Conservation (phyloP, 1,140 invertebrate species). For the Drosophila takahashii region DNA sequence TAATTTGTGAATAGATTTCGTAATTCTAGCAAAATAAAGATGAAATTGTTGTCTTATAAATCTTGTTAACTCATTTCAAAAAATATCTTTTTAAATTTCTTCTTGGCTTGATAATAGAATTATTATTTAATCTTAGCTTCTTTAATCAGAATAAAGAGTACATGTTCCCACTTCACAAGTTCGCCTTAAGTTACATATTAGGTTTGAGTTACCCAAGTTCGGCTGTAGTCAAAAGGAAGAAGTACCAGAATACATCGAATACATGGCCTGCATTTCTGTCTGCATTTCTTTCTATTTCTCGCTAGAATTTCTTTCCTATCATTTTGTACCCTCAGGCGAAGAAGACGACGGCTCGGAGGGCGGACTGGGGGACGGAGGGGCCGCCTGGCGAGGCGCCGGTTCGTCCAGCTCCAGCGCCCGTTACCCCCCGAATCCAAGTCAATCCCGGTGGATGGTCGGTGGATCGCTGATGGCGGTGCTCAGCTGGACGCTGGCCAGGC, state of each 20-base stretch:
- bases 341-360: slow-evolving; percentile 66
- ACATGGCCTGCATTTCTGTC: slow-evolving; percentile 64
- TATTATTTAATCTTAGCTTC: too few relatives aligned
- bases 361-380: slow-evolving; percentile 68
- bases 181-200: background rate
- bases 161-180: background rate
- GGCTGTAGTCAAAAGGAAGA: slow-evolving; percentile 16
- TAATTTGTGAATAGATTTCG: too few relatives aligned
- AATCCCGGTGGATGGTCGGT: slow-evolving; percentile 42
- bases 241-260: slow-evolving; percentile 57
- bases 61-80: too few relatives aligned
- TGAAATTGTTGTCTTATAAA: too few relatives aligned
- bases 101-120: too few relatives aligned
- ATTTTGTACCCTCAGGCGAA: slow-evolving; percentile 80
- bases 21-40: too few relatives aligned
- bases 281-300: slow-evolving; percentile 72
- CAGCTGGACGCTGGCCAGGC: slow-evolving; percentile 67
- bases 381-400: slow-evolving; percentile 66
- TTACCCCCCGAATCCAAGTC: slow-evolving; percentile 21
- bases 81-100: too few relatives aligned
- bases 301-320: slow-evolving; percentile 76
- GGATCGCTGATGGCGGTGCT: slow-evolving; percentile 62
- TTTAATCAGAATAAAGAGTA: too few relatives aligned
- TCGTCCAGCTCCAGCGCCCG: slow-evolving; percentile 22
- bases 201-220: background rate